Conservation (phyloP, 2,888 invertebrate species). For the Dryocosmus kuriphilus region DNA sequence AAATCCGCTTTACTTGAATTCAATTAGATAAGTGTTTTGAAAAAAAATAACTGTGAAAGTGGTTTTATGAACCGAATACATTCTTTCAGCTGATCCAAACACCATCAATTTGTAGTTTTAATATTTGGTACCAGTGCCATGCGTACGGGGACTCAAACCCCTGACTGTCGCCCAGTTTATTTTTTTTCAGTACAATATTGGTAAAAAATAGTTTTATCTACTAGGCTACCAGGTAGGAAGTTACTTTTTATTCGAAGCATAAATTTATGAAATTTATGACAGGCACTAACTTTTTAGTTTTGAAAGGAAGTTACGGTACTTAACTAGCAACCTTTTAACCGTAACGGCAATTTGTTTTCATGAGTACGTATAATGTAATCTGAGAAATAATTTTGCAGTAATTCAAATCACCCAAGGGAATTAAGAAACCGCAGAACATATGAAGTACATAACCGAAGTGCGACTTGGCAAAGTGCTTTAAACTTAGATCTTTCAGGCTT, state of each 20-base stretch:
- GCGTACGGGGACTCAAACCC: too few species aligned
- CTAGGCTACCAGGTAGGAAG: neutral
- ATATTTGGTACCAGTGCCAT: too few species aligned
- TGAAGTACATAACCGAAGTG: conserved; percentile 57
- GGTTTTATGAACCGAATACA: too few species aligned
- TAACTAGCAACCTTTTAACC: conserved; percentile 8
- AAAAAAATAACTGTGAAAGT: too few species aligned
- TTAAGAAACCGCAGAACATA: conserved; percentile 44
- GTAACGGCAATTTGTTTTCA: neutral
- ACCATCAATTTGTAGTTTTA: too few species aligned
- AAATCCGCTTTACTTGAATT: too few species aligned
- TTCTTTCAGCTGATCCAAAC: too few species aligned
- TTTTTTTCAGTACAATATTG: too few species aligned
- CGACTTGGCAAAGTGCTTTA: conserved; percentile 55
- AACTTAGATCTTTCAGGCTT: neutral
- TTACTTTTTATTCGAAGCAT: neutral
- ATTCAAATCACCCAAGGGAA: conserved; percentile 3
- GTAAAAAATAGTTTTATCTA: too few species aligned
- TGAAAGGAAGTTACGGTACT: conserved; percentile 15
- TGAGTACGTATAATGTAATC: neutral
- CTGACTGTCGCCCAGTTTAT: too few species aligned
- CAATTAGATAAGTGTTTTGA: too few species aligned
- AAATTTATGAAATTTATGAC: neutral
- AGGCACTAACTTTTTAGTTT: neutral
- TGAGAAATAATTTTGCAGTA: conserved; percentile 56